These are phyloP conservation scores for Drosophila sechellia DNA, from an alignment of 1,140 invertebrate species.

Conservation along the genomic window DNA sequence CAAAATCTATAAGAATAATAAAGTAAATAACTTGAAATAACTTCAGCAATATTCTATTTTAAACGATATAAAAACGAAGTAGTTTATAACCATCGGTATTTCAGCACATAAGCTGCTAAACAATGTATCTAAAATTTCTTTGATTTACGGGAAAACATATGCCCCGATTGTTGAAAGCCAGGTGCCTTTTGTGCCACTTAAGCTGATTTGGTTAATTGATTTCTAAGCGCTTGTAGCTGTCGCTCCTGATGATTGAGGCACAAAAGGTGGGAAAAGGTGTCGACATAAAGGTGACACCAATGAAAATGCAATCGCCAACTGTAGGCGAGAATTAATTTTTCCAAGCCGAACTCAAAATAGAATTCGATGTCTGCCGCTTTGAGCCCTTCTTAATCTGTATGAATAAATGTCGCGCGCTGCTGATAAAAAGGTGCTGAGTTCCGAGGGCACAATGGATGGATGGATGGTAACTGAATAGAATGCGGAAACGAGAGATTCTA, in stretches of 20 bases:
- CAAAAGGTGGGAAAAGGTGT: conserved; percentile 63
- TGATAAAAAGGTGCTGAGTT: conserved; percentile 62
- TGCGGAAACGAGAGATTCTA: neutral
- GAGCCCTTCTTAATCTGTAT: conserved; percentile 58
- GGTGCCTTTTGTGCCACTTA: conserved; percentile 44
- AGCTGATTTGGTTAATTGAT: conserved; percentile 69
- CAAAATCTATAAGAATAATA: neutral
- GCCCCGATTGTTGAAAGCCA: conserved; percentile 13
- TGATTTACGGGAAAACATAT: conserved; percentile 7
- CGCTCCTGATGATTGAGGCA: conserved; percentile 44
- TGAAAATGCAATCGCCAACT: conserved; percentile 56
- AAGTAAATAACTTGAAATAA: no score
- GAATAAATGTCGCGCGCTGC: conserved; percentile 33
- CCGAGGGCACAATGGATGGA: conserved; percentile 48
- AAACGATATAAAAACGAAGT: neutral
- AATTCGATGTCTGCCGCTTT: conserved; percentile 26
- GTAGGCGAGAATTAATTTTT: conserved; percentile 52
- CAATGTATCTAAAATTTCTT: neutral
- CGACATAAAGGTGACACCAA: conserved; percentile 55
- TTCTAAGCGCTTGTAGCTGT: conserved; percentile 63
- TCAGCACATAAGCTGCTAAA: neutral
- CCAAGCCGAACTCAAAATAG: conserved; percentile 24
- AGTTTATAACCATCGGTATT: neutral
- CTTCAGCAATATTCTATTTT: no score
- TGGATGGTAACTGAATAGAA: conserved; percentile 1